Evolutionary conservation across 2,797 vertebrate genomes (phyloP), one percentile per base, ranked within the genome.

Genomic region (Leucoraja ocellata): DNA sequence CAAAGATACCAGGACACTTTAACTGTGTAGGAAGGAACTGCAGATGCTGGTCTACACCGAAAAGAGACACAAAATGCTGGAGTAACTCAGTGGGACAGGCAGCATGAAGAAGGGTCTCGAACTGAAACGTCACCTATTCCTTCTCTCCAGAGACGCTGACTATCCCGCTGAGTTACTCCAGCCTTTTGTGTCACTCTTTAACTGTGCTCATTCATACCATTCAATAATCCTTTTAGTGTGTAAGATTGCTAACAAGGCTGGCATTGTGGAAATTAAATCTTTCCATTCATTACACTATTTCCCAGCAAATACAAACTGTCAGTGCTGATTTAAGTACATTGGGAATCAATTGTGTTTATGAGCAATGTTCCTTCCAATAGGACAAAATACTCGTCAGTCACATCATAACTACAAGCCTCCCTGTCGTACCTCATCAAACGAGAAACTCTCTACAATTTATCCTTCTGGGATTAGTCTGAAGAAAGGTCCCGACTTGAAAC

Each of bases 131-230:
- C 46, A 46, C 46, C 46, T 46, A 46, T 46, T 46, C 46, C 46
- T 2, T 46, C 46, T 46, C 46, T 4, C 46, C 46, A 46, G 46
- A 46, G 46, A 46, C 46, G 46, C 46, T 46, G 46, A 2, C 46
- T 46, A 4, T 46, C 46, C 46, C 46, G 46, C 46, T 46, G 46
- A 46, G 46, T 46, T 46, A 46, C 46, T 46, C 46, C 46, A 46
- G 46, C 2, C 2, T 46, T 46, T 46, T 46, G 39, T 46, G 39
- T 46, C 94, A 93, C 93, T 94, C 94, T 91, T 94, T 95, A 93
- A 94, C 95, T 95, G 94, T 95, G 96, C 95, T 94, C 95, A 93
- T 4, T n/a, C 94, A 94, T 93, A 93, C 94, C 94, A 76, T 92
- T 76, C 68, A 92, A 92, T 92, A 92, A 76, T 46, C 25, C 36